Base-by-base conservation (phyloP, 2,888 invertebrate species). In the Stenichneumon culpator region DNA sequence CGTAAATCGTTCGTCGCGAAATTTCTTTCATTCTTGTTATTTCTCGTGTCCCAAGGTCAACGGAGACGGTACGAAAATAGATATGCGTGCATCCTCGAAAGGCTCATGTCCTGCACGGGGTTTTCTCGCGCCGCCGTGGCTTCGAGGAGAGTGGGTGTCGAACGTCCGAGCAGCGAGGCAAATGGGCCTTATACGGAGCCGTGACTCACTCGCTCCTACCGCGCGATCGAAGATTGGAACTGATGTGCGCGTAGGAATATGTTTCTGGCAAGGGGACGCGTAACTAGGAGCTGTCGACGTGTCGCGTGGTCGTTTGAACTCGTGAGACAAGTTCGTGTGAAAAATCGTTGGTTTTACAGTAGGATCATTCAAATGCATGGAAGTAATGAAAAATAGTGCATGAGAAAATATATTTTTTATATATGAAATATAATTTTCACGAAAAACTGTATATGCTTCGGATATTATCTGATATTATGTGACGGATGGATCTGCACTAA, bases 171-270 rank as follows among this genome's bases (percentile, higher is more conserved):
- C 50, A 87, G 81, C 68, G 65, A 70, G 32, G 47, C 82, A 67
- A 84, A 81, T 75, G 54, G 84, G 82, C 84, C 84, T 84, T 84
- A 74, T 84, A 84, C 39, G 84, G 84, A 63, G 52, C 69, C 44
- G 63, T 90, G 90, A 90, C 82, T 90, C 90, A 90, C 85, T 11
- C 54, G 22, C 44, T 9, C 50, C 68, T 22, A 39, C 68, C 16
- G 25, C 16, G 60, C 25, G 60, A 60, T 60, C 11, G 22, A 19
- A 57, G 57, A 60, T 32, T 60, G 7, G 1, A 32, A 60, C 28
- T 32, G 4, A 60, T 60, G 28, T 7, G 14, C 16, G 11, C 28
- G 25, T 16, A 28, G 6, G 28, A 28, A 60, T 32, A 60, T n/a
- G 50, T 60, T 32, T 32, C 60, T 4, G 25, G 32, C 60, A 16